A percentile compares a stretch with the other conserved stretches of the same genome.
Conservation (phyloP, 1,140 invertebrate genomes). For the Neoseiulus cucumeris region DNA sequence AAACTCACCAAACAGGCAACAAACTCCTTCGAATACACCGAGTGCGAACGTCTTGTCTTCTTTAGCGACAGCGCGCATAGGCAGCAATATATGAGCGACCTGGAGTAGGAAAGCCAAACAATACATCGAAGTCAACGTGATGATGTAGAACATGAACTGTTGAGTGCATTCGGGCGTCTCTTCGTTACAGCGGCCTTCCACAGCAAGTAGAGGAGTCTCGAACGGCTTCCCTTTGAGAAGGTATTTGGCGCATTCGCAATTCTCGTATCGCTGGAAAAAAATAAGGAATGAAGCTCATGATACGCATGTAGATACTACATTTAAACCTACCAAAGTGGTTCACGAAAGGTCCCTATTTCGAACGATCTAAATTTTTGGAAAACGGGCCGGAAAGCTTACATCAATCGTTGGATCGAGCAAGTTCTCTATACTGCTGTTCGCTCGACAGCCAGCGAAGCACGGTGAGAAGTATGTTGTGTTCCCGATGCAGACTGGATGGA, state of each 20-base stretch:
- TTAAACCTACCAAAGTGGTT: not conserved
- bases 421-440: not conserved
- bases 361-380: not conserved
- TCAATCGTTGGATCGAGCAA: not conserved
- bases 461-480: slow-evolving; percentile 58
- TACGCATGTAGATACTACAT: not conserved
- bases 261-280: not conserved
- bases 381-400: not conserved
- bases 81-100: not conserved
- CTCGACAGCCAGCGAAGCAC: slow-evolving; percentile 59
- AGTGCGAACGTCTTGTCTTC: not conserved
- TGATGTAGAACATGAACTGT: not conserved
- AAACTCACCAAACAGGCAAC: not conserved
- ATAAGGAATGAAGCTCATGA: not conserved
- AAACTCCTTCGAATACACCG: not conserved
- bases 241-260: slow-evolving; percentile 5
- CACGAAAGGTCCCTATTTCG: not conserved
- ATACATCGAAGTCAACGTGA: not conserved
- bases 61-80: not conserved
- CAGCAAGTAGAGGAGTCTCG: not conserved
- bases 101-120: not conserved
- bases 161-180: slow-evolving; percentile 2
- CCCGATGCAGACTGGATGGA: slow-evolving; percentile 45
- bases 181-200: not conserved
- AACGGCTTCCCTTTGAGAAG: not conserved